Conservation (phyloP, 2,113 vertebrate species). For the Gambusia affinis region DNA sequence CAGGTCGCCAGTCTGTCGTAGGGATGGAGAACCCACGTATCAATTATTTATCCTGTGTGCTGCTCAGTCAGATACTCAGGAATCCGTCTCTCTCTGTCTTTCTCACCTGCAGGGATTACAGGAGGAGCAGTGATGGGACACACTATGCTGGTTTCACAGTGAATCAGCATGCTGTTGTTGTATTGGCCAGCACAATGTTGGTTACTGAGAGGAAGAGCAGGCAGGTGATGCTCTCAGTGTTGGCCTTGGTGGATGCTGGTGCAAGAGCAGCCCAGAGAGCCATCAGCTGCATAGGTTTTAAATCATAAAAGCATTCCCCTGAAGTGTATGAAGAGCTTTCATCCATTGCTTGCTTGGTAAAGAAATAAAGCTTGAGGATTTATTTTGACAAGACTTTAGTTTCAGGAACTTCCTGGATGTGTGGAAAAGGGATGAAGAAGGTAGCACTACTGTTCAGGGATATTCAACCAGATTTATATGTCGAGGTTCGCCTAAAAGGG, state of each 20-base stretch:
- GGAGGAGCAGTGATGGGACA: conserved; percentile 42
- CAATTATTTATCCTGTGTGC: conserved; percentile 73
- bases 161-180: conserved; percentile 56
- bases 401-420: background rate
- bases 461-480: too few relatives aligned
- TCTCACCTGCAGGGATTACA: conserved; percentile 70
- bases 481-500: too few relatives aligned
- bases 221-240: conserved; percentile 10
- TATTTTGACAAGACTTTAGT: background rate
- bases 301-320: conserved; percentile 20
- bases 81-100: conserved; percentile 45
- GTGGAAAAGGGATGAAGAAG: background rate
- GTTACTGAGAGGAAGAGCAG: conserved; percentile 27
- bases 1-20: too few relatives aligned
- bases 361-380: background rate
- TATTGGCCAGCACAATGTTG: conserved; percentile 19
- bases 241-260: conserved; percentile 11
- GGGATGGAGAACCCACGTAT: conserved; percentile 54
- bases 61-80: conserved; percentile 70
- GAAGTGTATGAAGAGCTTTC: background rate
- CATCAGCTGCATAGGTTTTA: background rate
- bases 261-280: conserved; percentile 4
- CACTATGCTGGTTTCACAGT: conserved; percentile 35
- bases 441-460: too few relatives aligned
- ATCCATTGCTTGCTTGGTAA: background rate